These are phyloP conservation scores for Lordiphosa stackelbergi DNA, from an alignment of 1,140 invertebrate genomes.

Conservation along the genomic window DNA sequence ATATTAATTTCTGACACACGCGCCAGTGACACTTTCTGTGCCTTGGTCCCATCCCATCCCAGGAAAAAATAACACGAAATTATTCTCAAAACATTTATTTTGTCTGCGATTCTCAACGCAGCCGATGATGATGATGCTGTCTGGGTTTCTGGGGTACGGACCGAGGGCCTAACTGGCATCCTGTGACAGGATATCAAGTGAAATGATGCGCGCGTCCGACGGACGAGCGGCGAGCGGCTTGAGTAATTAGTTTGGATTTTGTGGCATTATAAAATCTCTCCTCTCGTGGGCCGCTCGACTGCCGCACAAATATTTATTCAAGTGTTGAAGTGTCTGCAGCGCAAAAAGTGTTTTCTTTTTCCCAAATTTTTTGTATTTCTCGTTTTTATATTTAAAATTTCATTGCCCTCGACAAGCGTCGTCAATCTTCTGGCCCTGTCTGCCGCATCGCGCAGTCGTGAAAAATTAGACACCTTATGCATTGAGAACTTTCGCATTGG, in stretches of 20 bases:
- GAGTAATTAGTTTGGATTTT: slow-evolving; percentile 76
- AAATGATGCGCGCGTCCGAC: slow-evolving; percentile 72
- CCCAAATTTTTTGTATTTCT: slow-evolving; percentile 26
- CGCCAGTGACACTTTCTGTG: slow-evolving; percentile 57
- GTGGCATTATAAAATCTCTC: slow-evolving; percentile 73
- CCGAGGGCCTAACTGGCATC: slow-evolving; percentile 50
- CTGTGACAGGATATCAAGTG: slow-evolving; percentile 75
- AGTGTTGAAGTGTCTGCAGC: slow-evolving; percentile 75
- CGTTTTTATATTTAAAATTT: slow-evolving; percentile 57
- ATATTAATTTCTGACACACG: slow-evolving; percentile 77
- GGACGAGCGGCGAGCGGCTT: slow-evolving; percentile 42
- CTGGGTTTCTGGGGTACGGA: slow-evolving; percentile 10
- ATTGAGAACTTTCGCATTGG: slow-evolving; percentile 44
- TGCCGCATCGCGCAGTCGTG: slow-evolving; percentile 34
- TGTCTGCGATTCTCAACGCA: slow-evolving; percentile 32
- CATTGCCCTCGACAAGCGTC: slow-evolving; percentile 61
- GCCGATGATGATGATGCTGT: slow-evolving; percentile 36
- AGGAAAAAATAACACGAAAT: slow-evolving; percentile 64
- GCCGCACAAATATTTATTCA: slow-evolving; percentile 75
- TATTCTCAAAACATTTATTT: slow-evolving; percentile 74
- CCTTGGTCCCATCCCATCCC: not conserved
- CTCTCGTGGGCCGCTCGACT: slow-evolving; percentile 36
- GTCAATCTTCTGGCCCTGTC: slow-evolving; percentile 54
- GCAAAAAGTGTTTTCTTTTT: slow-evolving; percentile 59
- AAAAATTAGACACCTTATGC: slow-evolving; percentile 76